Conservation (phyloP, 2,797 vertebrate species). For the Manis crassicaudata region DNA sequence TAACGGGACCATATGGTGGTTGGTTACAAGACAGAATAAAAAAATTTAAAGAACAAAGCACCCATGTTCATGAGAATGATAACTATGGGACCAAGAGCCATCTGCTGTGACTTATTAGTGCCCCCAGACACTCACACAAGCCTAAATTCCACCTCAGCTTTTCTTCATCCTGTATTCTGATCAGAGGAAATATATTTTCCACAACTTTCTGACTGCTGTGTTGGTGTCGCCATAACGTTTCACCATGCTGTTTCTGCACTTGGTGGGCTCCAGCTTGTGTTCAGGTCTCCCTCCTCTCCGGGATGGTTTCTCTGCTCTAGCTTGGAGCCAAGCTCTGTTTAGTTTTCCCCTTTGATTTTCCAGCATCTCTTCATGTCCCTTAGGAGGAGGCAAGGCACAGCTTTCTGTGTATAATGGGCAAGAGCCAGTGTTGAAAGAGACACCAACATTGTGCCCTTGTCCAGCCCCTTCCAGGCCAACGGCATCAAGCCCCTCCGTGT, state of each 20-base stretch:
- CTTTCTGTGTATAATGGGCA: background rate
- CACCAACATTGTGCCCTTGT: background rate
- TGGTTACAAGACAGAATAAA: conserved; percentile 30
- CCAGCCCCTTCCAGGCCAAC: background rate
- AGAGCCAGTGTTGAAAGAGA: background rate
- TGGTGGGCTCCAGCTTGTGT: background rate
- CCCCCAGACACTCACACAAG: background rate
- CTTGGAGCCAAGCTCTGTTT: background rate
- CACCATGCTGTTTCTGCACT: background rate
- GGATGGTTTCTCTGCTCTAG: background rate
- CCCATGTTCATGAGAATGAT: conserved; percentile 15
- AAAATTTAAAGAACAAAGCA: conserved; percentile 50
- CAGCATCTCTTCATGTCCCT: background rate
- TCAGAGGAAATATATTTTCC: background rate
- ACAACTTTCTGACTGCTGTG: background rate
- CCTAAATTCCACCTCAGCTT: background rate
- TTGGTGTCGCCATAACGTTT: background rate
- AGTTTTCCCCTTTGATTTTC: background rate
- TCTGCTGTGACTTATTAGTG: background rate
- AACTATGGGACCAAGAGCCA: conserved; percentile 11
- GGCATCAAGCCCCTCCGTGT: background rate
- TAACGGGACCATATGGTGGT: conserved; percentile 53
- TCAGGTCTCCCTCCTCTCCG: background rate
- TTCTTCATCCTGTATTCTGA: background rate
- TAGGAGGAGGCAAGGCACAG: background rate